Conservation (phyloP, 2,888 invertebrate species). For the Cephus pygmeus region DNA sequence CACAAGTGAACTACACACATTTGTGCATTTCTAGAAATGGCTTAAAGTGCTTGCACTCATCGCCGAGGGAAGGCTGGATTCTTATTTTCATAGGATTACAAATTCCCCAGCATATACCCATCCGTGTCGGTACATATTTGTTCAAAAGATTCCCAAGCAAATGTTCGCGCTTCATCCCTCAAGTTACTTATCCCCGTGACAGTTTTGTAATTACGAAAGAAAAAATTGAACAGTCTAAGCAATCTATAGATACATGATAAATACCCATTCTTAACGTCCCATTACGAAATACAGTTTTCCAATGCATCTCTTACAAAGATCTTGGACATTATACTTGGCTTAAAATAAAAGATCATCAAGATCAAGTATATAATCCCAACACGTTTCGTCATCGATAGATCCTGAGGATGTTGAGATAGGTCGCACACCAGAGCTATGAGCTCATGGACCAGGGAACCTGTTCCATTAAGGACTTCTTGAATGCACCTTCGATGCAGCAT, state of each 20-base stretch:
- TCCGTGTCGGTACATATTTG: background rate
- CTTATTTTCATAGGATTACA: background rate
- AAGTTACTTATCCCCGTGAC: background rate
- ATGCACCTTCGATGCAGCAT: background rate
- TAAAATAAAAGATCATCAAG: background rate
- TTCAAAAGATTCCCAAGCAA: background rate
- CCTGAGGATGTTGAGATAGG: background rate
- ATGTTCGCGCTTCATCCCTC: background rate
- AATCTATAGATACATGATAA: background rate
- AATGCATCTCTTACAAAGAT: background rate
- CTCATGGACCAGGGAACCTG: background rate
- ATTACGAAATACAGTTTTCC: background rate
- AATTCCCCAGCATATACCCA: background rate
- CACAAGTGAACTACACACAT: background rate
- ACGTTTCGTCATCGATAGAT: background rate
- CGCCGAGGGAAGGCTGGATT: background rate
- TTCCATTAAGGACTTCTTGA: background rate
- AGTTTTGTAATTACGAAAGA: background rate
- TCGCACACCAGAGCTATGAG: background rate
- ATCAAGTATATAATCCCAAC: background rate
- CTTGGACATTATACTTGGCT: background rate
- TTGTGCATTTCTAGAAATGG: background rate
- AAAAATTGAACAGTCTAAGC: background rate
- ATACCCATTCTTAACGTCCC: background rate
- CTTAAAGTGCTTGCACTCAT: background rate